phyloP scores from a whole-genome alignment of 2,113 vertebrate genomes.

The Oryzias woworae region DNA sequence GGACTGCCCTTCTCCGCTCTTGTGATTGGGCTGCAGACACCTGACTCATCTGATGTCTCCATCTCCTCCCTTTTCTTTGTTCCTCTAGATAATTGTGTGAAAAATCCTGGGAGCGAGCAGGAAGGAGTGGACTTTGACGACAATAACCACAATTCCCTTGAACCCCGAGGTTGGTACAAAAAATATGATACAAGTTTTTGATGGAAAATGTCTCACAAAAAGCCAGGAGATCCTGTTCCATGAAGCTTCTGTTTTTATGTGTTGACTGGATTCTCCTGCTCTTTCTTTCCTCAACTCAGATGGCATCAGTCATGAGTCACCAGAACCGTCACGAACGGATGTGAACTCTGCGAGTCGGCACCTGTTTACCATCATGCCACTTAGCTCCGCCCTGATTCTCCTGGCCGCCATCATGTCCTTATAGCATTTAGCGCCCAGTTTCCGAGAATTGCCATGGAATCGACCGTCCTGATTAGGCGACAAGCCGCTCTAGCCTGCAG shows the following conservation, averaged over 20 bases:
- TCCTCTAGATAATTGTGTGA: slow-evolving; percentile 97
- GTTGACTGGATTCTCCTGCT: neutral
- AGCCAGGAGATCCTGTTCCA: no score
- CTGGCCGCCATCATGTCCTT: slow-evolving; percentile 89
- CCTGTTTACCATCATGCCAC: slow-evolving; percentile 80
- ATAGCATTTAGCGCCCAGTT: slow-evolving; percentile 94
- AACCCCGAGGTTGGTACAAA: slow-evolving; percentile 92
- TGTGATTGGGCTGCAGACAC: slow-evolving; percentile 36
- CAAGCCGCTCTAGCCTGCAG: slow-evolving; percentile 38
- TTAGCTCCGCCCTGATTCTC: slow-evolving; percentile 86
- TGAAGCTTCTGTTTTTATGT: neutral
- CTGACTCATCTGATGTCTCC: slow-evolving; percentile 70
- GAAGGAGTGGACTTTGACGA: slow-evolving; percentile 97
- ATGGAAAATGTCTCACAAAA: no score
- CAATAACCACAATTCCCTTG: slow-evolving; percentile 98
- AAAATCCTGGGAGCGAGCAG: slow-evolving; percentile 89
- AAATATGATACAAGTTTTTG: no score
- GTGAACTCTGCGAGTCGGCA: slow-evolving; percentile 78
- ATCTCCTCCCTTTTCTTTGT: slow-evolving; percentile 60
- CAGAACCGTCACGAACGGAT: slow-evolving; percentile 90
- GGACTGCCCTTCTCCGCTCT: slow-evolving; percentile 7
- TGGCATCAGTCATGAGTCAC: slow-evolving; percentile 93
- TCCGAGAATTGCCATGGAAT: slow-evolving; percentile 41
- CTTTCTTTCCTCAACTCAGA: slow-evolving; percentile 72
- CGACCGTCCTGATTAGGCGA: slow-evolving; percentile 63